Evolutionary conservation across 2,113 vertebrate species (phyloP), one percentile per base, ranked within the genome.

Genomic region (Pungitius pungitius): DNA sequence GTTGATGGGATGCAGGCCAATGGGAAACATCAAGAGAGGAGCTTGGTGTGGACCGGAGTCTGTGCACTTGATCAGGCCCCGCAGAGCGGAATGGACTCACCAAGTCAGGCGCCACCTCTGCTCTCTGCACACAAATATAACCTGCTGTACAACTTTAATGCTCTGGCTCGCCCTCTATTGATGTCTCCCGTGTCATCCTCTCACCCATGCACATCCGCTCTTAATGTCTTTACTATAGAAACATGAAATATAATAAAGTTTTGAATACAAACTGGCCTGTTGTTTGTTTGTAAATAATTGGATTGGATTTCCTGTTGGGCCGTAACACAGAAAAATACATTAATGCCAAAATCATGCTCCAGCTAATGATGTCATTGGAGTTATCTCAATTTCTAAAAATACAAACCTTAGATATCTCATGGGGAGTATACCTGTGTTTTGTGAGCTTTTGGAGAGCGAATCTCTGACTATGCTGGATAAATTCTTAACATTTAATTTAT

Each of bases 201-300:
- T 82, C 80, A 77, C 69, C 61, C 45, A 62, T 87, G 64, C 83
- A 86, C 79, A 85, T 82, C 71, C 75, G 73, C 72, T 88, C 68
- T 81, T 70, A 33, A 75, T 82, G 73, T 84, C 73, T 90, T 89
- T 90, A 88, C 77, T 83, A 88, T 69, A 80, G 64, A 88, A 80
- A 82, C 54, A 63, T 58, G 40, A 67, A 89, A 75, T 69, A 39
- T 47, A 92, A 91, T 90, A 91, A 92, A 88, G 64, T 87, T 88
- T 90, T 66, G 54, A 65, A 7, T 83, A 83, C 65, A 80, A 80
- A 26, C 14, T 57, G 3, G 45, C 6, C 14, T 69, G 26, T 74
- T 20, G 0, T 78, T 30, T 64, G 37, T 68, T 49, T 75, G 20
- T 71, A 1, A 58, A 2, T 22, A 22, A 58, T 43, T 22, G 51